phyloP scores from a whole-genome alignment of 2,888 invertebrate species.

The Cephus rjabovi region DNA sequence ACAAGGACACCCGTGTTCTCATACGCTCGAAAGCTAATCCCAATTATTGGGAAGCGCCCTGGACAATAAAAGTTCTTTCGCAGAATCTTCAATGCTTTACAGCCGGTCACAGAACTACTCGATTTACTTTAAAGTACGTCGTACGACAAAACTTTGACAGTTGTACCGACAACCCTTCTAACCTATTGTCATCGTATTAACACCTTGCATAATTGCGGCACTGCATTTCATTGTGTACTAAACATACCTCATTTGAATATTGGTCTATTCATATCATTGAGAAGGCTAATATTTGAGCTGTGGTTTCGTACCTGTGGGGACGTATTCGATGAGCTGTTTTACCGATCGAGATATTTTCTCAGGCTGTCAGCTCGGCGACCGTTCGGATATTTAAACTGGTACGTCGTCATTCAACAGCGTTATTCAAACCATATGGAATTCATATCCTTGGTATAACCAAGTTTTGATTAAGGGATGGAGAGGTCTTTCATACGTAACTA shows the following conservation, averaged over 20 bases:
- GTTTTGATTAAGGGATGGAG: neutral
- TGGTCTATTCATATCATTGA: conserved; percentile 32
- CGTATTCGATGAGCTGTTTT: conserved; percentile 18
- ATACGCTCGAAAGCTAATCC: conserved; percentile 40
- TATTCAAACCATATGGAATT: neutral
- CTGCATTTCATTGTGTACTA: conserved; percentile 49
- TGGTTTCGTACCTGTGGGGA: conserved; percentile 26
- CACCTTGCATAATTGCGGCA: conserved; percentile 64
- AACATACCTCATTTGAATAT: conserved; percentile 33
- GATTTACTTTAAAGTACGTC: conserved; percentile 17
- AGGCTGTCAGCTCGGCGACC: conserved; percentile 42
- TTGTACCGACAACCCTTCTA: conserved; percentile 42
- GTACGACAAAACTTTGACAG: conserved; percentile 33
- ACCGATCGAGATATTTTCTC: conserved; percentile 40
- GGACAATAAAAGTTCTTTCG: conserved; percentile 44
- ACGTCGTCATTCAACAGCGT: neutral
- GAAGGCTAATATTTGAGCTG: conserved; percentile 47
- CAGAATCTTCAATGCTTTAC: conserved; percentile 25
- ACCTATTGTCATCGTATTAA: conserved; percentile 63
- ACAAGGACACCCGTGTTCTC: conserved; percentile 32
- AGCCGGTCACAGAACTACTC: conserved; percentile 20
- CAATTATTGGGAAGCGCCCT: conserved; percentile 46
- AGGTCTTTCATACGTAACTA: neutral
- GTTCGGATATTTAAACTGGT: neutral
- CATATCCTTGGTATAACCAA: neutral